Conservation (phyloP, 2,797 vertebrate species). For the Sciurus carolinensis region DNA sequence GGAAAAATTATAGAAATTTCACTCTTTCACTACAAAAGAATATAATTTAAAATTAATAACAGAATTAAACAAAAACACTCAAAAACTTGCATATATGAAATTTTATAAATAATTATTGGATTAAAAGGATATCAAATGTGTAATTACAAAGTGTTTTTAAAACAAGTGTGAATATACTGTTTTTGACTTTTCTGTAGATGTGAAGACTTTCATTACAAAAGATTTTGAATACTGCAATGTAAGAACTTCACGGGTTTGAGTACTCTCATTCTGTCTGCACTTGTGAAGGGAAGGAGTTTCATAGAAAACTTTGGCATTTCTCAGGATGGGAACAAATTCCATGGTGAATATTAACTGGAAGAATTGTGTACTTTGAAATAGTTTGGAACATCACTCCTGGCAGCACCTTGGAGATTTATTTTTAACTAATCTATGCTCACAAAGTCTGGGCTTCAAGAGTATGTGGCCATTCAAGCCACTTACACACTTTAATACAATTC, state of each 20-base stretch:
- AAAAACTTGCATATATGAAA: conserved; percentile 27
- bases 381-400: neutral
- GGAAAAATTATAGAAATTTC: neutral
- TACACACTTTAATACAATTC: conserved; percentile 40
- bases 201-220: conserved; percentile 9
- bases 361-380: conserved; percentile 28
- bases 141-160: conserved; percentile 3
- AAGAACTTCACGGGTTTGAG: neutral
- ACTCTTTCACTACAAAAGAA: neutral
- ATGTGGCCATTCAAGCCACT: conserved; percentile 51
- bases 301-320: neutral
- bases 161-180: neutral
- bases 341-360: neutral
- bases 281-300: neutral
- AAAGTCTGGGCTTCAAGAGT: conserved; percentile 9
- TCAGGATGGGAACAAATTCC: conserved; percentile 28
- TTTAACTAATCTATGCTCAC: conserved; percentile 56
- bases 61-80: neutral
- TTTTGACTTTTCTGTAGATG: conserved; percentile 13
- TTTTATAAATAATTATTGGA: neutral
- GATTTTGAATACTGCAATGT: neutral
- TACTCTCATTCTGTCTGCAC: neutral
- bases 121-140: conserved; percentile 21
- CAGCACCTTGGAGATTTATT: conserved; percentile 36
- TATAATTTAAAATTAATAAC: conserved; percentile 29